These are phyloP conservation scores for Atta colombica DNA, from an alignment of 1,140 invertebrate species.

Conservation along the genomic window DNA sequence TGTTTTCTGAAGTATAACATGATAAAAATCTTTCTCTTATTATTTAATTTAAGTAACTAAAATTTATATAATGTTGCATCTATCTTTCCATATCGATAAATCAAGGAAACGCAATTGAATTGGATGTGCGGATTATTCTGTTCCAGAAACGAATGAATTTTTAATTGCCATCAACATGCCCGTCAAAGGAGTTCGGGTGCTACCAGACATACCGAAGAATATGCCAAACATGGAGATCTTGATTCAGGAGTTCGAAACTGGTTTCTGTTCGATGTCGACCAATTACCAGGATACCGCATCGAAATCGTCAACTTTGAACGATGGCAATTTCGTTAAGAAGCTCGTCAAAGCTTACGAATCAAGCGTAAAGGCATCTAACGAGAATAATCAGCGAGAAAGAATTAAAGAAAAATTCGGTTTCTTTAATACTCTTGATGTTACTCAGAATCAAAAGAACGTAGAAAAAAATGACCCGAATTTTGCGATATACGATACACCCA, in stretches of 20 bases:
- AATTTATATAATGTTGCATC: not conserved
- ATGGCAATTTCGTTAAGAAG: constrained; percentile 76
- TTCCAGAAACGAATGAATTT: not conserved
- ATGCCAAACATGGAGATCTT: constrained; percentile 67
- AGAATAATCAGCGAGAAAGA: not conserved
- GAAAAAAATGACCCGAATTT: not conserved
- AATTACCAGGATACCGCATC: not conserved
- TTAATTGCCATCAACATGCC: not conserved
- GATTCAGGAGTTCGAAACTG: constrained; percentile 73
- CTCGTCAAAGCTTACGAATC: constrained; percentile 77
- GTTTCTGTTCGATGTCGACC: constrained; percentile 60
- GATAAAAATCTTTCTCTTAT: not conserved
- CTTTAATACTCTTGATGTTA: not conserved
- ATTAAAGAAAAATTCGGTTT: not conserved
- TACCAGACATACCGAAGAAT: not conserved
- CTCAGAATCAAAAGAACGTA: no score
- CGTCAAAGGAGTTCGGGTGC: not conserved
- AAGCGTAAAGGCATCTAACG: constrained; percentile 47
- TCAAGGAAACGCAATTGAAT: not conserved
- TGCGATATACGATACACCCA: not conserved
- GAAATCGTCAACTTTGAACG: not conserved
- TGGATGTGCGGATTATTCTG: not conserved
- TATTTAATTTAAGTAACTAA: not conserved
- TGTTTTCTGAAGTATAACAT: not conserved
- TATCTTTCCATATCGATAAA: not conserved